Base-by-base conservation (phyloP, 2,113 vertebrate species). In the Caloenas nicobarica region DNA sequence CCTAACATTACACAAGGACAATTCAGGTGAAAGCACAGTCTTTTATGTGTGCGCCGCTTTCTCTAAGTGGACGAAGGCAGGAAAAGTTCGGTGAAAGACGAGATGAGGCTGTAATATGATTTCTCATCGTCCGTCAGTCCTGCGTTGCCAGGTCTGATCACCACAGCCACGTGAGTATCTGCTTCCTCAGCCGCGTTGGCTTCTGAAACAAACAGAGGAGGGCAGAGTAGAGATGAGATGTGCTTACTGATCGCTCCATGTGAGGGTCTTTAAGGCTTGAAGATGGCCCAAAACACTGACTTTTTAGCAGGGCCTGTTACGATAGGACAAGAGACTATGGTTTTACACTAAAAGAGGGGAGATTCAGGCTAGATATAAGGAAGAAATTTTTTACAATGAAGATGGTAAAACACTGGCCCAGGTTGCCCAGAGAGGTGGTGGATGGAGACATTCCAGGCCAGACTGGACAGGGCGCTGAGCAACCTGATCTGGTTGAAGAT, bases 91-190 rank as follows among this genome's bases (percentile, higher is more conserved):
- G 93, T 98, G 96, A 99, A 99, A 93, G 99, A 99, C 0, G 98
- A 98, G 84, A 99, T 97, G 95, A 99, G 98, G 92, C 86, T 98
- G 91, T 99, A 99, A 83, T 98, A 98, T 0, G 97, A 97, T 50
- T 98, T 98, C 95, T 99, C 99, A 26, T 99, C 99, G 0, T 99
- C 99, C 0, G 99, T 99, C 82, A 99, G 95, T 84, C 99, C 99
- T n/a, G 98, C 98, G 10, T 99, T 99, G 57, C 99, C 99, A 0
- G 99, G 98, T 74, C 99, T 95, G 82, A 99, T 98, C 86, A 99
- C 99, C 93, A 99, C 94, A 33, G 98, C 98, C 56, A 99, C 99
- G 0, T 99, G 99, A 84, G 98, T 81, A 3, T 98, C 98, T 0
- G 98, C 99, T 13, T 99, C 99, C 91, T 99, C 98, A 0, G 99